These are phyloP conservation scores for Perithous albicinctus DNA, from an alignment of 2,888 invertebrate species.

Conservation along the genomic window DNA sequence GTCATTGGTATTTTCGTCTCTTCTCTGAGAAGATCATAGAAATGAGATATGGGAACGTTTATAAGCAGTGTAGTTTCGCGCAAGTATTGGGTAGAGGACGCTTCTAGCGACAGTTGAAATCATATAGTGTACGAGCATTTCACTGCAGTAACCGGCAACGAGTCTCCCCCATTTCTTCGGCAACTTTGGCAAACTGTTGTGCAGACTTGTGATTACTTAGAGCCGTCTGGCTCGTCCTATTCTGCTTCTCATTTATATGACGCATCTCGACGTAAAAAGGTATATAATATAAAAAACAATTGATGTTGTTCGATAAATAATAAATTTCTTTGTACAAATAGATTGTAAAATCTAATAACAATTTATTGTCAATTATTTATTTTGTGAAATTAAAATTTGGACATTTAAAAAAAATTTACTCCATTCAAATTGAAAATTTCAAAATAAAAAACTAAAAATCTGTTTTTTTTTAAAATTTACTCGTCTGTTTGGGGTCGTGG, in stretches of 20 bases:
- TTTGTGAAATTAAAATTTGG: too few species aligned
- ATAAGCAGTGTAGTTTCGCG: slow-evolving; percentile 4
- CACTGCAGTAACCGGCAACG: slow-evolving; percentile 9
- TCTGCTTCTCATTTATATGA: slow-evolving; percentile 10
- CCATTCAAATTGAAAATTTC: too few species aligned
- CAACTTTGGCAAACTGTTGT: slow-evolving; percentile 45
- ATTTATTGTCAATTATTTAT: too few species aligned
- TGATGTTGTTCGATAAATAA: too few species aligned
- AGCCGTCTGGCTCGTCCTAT: slow-evolving; percentile 46
- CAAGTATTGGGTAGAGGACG: background rate
- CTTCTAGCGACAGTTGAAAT: slow-evolving; percentile 36
- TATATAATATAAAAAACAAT: too few species aligned
- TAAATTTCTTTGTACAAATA: too few species aligned
- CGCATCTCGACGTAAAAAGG: too few species aligned
- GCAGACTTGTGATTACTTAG: slow-evolving; percentile 57
- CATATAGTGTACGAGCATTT: slow-evolving; percentile 20
- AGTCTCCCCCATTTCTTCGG: slow-evolving; percentile 15
- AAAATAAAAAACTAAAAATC: too few species aligned
- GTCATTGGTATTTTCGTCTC: slow-evolving; percentile 40
- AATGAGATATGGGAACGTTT: slow-evolving; percentile 42
- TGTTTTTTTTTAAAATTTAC: too few species aligned
- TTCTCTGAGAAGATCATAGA: slow-evolving; percentile 13
- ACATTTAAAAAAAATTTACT: too few species aligned
- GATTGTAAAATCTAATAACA: too few species aligned
- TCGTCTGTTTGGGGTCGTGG: too few species aligned